A percentile compares a stretch with the other conserved stretches of the same genome.
Evolutionary conservation across 2,888 invertebrate genomes (phyloP).

Genomic region (Uloborus plumipes): DNA sequence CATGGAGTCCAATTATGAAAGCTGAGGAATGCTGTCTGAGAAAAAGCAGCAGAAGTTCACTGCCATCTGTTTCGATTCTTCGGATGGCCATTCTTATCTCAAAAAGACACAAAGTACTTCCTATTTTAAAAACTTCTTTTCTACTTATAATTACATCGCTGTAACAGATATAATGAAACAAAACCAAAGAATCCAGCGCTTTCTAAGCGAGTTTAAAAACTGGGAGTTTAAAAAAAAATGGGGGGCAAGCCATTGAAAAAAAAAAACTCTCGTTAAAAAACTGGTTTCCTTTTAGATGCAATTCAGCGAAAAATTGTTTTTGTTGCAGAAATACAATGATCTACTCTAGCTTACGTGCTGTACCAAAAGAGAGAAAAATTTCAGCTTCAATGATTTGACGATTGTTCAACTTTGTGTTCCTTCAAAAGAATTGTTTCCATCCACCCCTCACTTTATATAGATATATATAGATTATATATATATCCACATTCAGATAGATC

Average conservation of each 20-base stretch:
- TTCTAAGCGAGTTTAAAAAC: background rate
- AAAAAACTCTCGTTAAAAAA: constrained; percentile 38
- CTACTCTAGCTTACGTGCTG: constrained; percentile 18
- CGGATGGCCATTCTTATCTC: no score
- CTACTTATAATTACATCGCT: no score
- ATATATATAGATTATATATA: background rate
- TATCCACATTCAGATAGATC: no score
- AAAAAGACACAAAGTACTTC: no score
- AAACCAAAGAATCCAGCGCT: no score
- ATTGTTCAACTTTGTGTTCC: constrained; percentile 52
- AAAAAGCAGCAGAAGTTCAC: no score
- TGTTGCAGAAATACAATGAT: constrained; percentile 10
- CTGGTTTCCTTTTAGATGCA: constrained; percentile 38
- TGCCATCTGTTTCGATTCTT: no score
- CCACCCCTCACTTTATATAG: constrained; percentile 19
- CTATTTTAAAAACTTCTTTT: no score
- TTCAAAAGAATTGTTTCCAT: constrained; percentile 43
- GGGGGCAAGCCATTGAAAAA: constrained; percentile 18
- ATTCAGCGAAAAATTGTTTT: constrained; percentile 54
- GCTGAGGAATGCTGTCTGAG: no score
- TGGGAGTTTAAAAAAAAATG: constrained; percentile 41
- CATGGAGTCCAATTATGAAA: no score
- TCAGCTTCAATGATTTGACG: constrained; percentile 59
- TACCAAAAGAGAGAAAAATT: constrained; percentile 40
- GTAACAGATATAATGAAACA: no score